Evolutionary conservation across 2,113 vertebrate genomes (phyloP), one percentile per base, ranked within the genome.

Genomic region (Nipponia nippon): DNA sequence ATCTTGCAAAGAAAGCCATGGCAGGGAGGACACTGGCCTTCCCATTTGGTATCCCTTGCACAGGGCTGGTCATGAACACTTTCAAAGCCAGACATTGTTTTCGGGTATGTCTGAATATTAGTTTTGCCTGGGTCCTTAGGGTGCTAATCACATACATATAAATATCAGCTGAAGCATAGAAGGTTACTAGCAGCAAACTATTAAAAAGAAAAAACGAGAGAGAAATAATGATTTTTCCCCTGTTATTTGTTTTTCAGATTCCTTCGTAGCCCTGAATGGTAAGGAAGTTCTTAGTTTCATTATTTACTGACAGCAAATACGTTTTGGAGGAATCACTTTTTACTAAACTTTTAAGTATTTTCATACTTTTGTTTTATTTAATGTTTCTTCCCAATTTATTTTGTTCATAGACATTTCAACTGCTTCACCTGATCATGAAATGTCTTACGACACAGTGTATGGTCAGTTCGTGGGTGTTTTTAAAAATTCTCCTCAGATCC

Each of bases 181-280:
- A 11, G 6, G 32, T 77, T 96, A 61, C 52, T 95, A 90, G 75
- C 53, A 97, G 67, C 65, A 84, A 94, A 85, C 49, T 89, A 84
- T 56, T 93, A 69, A 50, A 55, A 78, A 59, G 20, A 40, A 92
- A 77, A 89, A 77, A 55, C 1, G 69, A 87, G 49, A 92, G 65
- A 95, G 71, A 97, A 97, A 97, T 98, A 97, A 98, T 96, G 19
- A 40, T 93, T 95, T 97, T 93, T 97, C 81, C 83, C 92, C 82
- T 96, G 88, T 95, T 97, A 84, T 98, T 98, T 98, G 83, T 86
- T 98, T 98, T 99, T 94, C 98, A 99, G 99, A 99, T 98, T 99
- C 99, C 97, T 99, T 99, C 97, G 99, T 99, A 99, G 99, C 99
- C 50, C 98, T 99, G 98, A 99, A 99, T 97, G 99, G 99, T 99